A percentile compares a stretch with the other conserved stretches of the same genome.
Conservation (phyloP, 2,797 vertebrate species). For the Podarcis siculus region DNA sequence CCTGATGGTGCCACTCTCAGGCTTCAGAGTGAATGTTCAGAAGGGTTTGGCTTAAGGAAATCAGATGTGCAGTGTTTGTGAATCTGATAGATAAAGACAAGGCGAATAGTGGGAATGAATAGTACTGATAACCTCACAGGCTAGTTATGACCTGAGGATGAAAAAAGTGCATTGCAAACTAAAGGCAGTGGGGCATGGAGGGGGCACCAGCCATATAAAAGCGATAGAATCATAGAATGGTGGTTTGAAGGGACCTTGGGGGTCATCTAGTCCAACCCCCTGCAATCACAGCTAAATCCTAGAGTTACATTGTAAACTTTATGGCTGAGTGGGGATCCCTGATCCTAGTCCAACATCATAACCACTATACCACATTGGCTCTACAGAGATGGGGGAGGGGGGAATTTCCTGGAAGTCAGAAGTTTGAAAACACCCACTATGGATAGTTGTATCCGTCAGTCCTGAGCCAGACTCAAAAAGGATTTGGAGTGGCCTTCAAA, state of each 20-base stretch:
- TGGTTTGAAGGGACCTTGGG: too few relatives aligned
- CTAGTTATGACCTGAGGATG: neutral
- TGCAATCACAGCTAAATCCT: too few relatives aligned
- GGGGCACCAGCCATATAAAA: neutral
- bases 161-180: neutral
- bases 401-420: neutral
- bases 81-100: neutral
- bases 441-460: rapidly evolving
- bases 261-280: too few relatives aligned
- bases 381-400: too few relatives aligned
- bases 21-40: neutral
- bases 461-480: rapidly evolving
- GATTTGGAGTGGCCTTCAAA: neutral
- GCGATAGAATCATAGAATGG: too few relatives aligned
- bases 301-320: neutral
- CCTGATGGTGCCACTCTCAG: neutral
- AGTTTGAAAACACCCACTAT: neutral
- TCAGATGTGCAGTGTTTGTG: too few relatives aligned
- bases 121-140: neutral
- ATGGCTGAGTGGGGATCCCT: neutral
- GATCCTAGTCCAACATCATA: neutral
- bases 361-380: neutral
- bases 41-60: neutral
- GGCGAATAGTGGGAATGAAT: neutral
- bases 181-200: neutral